These are phyloP conservation scores for Eleginops maclovinus DNA, from an alignment of 2,113 vertebrate species.

Conservation along the genomic window DNA sequence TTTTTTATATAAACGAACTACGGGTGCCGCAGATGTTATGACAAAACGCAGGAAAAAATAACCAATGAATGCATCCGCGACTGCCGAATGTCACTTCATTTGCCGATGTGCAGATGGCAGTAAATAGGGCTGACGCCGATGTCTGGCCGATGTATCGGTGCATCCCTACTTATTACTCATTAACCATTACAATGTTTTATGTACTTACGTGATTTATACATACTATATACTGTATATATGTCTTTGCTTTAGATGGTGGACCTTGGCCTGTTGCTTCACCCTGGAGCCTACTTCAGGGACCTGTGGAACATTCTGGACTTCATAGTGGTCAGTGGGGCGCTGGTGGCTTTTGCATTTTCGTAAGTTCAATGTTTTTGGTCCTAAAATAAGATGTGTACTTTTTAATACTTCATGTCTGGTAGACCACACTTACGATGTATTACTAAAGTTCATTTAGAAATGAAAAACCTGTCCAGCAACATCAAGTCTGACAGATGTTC, in stretches of 20 bases:
- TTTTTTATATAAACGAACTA: too few species aligned
- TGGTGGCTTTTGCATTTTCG: constrained; percentile 99
- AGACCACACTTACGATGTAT: not conserved
- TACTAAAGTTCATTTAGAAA: not conserved
- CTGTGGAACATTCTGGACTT: constrained; percentile 98
- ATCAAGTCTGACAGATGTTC: not conserved
- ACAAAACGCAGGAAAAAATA: too few species aligned
- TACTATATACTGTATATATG: not conserved
- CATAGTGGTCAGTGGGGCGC: constrained; percentile 98
- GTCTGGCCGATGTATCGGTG: too few species aligned
- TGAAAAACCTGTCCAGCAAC: not conserved
- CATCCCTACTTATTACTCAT: too few species aligned
- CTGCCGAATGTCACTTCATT: too few species aligned
- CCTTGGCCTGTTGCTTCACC: constrained; percentile 83
- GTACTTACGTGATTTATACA: not conserved
- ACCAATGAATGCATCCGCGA: too few species aligned
- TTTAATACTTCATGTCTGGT: not conserved
- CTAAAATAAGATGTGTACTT: not conserved
- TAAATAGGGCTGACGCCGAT: too few species aligned
- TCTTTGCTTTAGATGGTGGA: constrained; percentile 82
- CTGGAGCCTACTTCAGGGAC: constrained; percentile 84
- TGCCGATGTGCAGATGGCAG: too few species aligned
- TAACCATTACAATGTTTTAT: not conserved
- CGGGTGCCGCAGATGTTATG: too few species aligned
- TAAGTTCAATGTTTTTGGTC: constrained; percentile 84